Evolutionary conservation across 2,888 invertebrate genomes (phyloP).

Genomic region (Catocala sponsa): DNA sequence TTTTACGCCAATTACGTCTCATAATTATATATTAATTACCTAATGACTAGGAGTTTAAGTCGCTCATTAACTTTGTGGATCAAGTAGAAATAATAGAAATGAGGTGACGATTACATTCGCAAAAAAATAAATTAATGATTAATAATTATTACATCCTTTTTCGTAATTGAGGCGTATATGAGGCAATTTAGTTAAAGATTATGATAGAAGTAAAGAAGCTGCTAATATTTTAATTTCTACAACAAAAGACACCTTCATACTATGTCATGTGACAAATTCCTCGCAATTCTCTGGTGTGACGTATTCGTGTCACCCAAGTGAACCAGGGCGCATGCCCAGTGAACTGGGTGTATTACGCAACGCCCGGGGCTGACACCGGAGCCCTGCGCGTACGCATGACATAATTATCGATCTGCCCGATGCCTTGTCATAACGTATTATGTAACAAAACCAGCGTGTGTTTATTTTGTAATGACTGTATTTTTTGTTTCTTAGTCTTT

Average conservation of each 20-base stretch:
- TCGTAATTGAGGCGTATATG: too few species aligned
- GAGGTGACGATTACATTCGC: conserved; percentile 36
- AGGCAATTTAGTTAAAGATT: too few species aligned
- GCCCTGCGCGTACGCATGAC: conserved; percentile 62
- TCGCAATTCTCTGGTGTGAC: conserved; percentile 15
- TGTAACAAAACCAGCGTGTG: conserved; percentile 41
- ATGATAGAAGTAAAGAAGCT: too few species aligned
- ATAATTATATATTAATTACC: conserved; percentile 35
- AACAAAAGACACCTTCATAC: not conserved
- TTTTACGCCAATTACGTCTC: conserved; percentile 44
- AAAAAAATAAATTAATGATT: not conserved
- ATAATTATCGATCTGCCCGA: conserved; percentile 62
- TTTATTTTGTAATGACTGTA: conserved; percentile 27
- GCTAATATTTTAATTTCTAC: too few species aligned
- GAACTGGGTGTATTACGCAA: conserved; percentile 62
- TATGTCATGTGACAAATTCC: conserved; percentile 1
- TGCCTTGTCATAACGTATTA: conserved; percentile 62
- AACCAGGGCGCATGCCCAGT: conserved; percentile 59
- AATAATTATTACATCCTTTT: not conserved
- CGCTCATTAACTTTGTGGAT: conserved; percentile 44
- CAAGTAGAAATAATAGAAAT: conserved; percentile 21
- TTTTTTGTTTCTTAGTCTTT: not conserved
- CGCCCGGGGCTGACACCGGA: conserved; percentile 56
- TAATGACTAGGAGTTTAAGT: conserved; percentile 28
- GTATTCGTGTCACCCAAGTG: conserved; percentile 56